Conservation (phyloP, 1,140 invertebrate genomes). For the Bombus superbus region DNA sequence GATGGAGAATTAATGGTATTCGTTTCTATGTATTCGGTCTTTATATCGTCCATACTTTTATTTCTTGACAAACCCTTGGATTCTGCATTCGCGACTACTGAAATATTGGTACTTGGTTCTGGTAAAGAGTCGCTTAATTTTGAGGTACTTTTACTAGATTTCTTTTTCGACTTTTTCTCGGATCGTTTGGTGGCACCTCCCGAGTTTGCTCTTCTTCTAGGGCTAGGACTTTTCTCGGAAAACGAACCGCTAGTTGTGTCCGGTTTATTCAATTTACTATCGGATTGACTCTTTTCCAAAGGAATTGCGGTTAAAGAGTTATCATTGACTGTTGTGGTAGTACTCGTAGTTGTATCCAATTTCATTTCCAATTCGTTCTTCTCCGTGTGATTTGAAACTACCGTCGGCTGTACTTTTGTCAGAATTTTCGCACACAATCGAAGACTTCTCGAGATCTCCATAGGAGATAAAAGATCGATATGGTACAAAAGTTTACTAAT, state of each 20-base stretch:
- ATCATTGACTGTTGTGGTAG: conserved; percentile 48
- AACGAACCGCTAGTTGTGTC: conserved; percentile 66
- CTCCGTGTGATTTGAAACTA: conserved; percentile 72
- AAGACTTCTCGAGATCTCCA: conserved; percentile 87
- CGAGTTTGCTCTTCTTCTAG: conserved; percentile 79
- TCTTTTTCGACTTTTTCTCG: conserved; percentile 80
- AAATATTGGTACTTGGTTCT: conserved; percentile 71
- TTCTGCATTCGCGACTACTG: conserved; percentile 75
- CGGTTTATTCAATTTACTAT: conserved; percentile 85
- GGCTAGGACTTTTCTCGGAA: conserved; percentile 75
- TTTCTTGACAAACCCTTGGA: conserved; percentile 67
- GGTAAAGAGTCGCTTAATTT: conserved; percentile 76
- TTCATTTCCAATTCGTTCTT: conserved; percentile 61
- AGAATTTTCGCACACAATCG: conserved; percentile 90
- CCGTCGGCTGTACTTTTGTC: conserved; percentile 88
- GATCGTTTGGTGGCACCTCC: conserved; percentile 75
- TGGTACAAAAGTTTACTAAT: conserved; percentile 85
- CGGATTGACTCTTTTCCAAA: conserved; percentile 87
- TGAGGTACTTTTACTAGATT: conserved; percentile 76
- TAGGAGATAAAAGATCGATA: conserved; percentile 84
- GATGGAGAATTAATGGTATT: conserved; percentile 41
- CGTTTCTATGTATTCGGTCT: conserved; percentile 62
- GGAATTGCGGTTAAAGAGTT: conserved; percentile 75
- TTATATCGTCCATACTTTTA: conserved; percentile 79
- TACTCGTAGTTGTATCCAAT: conserved; percentile 49